Conservation (phyloP, 2,888 invertebrate genomes). For the Drosophila phalerata region DNA sequence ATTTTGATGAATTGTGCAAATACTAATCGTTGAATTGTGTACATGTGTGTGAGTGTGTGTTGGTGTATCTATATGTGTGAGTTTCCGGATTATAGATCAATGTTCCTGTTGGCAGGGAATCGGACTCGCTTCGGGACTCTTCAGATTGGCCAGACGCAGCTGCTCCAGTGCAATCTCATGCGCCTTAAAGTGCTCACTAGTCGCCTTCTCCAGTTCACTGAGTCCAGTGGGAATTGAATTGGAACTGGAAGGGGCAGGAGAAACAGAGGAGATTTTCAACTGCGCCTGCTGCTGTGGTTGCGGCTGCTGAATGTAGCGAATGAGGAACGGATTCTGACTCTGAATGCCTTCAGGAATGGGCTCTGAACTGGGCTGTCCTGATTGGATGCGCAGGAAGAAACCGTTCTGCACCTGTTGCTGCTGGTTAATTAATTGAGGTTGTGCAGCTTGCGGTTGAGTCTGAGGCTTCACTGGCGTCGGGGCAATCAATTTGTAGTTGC, state of each 20-base stretch:
- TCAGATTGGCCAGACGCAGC: slow-evolving; percentile 77
- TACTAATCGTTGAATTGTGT: slow-evolving; percentile 8
- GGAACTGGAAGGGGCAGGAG: neutral
- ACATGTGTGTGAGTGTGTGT: neutral
- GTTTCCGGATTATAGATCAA: slow-evolving; percentile 19
- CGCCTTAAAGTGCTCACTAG: slow-evolving; percentile 82
- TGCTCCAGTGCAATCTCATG: slow-evolving; percentile 83
- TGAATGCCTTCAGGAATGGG: slow-evolving; percentile 13
- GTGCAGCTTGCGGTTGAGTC: slow-evolving; percentile 9
- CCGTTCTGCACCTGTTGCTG: slow-evolving; percentile 71
- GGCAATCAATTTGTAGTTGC: slow-evolving; percentile 18
- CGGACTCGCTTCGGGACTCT: slow-evolving; percentile 55
- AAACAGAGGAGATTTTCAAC: slow-evolving; percentile 14
- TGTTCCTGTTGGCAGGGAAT: slow-evolving; percentile 46
- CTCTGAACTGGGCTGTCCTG: slow-evolving; percentile 38
- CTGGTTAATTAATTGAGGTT: slow-evolving; percentile 47
- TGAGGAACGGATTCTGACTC: slow-evolving; percentile 69
- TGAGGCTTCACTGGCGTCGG: slow-evolving; percentile 25
- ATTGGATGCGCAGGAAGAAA: slow-evolving; percentile 70
- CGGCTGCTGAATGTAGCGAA: slow-evolving; percentile 48
- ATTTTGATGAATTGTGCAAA: slow-evolving; percentile 61
- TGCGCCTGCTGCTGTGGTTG: slow-evolving; percentile 24
- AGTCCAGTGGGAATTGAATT: slow-evolving; percentile 14
- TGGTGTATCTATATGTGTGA: slow-evolving; percentile 9
- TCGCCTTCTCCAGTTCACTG: slow-evolving; percentile 76